Base-by-base conservation (phyloP, 2,113 vertebrate genomes). In the Lanius collurio region DNA sequence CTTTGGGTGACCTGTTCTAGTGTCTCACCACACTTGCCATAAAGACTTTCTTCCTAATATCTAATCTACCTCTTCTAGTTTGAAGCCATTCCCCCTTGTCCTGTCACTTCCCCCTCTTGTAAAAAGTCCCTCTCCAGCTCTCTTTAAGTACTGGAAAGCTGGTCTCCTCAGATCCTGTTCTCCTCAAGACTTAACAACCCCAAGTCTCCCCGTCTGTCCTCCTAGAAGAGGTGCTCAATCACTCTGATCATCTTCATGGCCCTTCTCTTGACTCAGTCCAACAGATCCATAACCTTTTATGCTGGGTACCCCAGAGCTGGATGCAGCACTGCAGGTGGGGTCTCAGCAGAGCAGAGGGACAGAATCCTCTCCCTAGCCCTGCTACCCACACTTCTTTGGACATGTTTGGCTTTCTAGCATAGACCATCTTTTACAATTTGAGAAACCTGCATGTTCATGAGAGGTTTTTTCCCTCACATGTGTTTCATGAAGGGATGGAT, bases 391-490 rank as follows among this genome's bases (percentile, higher is more conserved):
- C 11, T 22, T n/a, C 39, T 53, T 3, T n/a, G 31, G 47, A 27
- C n/a, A 30, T 6, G 13, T 15, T 21, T 53, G 28, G 5, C 30
- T 55, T 75, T 75, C n/a, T 41, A 39, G 23, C 4, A 33, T 9
- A 28, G 27, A 18, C 0, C 1, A 10, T 35, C 4, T 73, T 85
- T 28, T 33, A 59, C 7, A 28, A 4, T 53, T 53, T 35, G 30
- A 70, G 52, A 70, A 75, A 63, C 2, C 14, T 63, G 2, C 3
- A 1, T 35, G 2, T 42, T 89, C 10, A 6, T 9, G 10, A 27
- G 23, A 33, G 6, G 12, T 1, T 2, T 59, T 78, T 87, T 50
- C 5, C 14, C 26, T 16, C 3, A 13, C 8, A 0, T 3, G 2
- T 47, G 4, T 71, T 87, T 84, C 2, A 7, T 31, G 49, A 47